Percentiles rank a stretch among this genome's conserved stretches.
These are phyloP conservation scores for Ammodytes marinus DNA, from an alignment of 2,113 vertebrate genomes.

Conservation along the genomic window DNA sequence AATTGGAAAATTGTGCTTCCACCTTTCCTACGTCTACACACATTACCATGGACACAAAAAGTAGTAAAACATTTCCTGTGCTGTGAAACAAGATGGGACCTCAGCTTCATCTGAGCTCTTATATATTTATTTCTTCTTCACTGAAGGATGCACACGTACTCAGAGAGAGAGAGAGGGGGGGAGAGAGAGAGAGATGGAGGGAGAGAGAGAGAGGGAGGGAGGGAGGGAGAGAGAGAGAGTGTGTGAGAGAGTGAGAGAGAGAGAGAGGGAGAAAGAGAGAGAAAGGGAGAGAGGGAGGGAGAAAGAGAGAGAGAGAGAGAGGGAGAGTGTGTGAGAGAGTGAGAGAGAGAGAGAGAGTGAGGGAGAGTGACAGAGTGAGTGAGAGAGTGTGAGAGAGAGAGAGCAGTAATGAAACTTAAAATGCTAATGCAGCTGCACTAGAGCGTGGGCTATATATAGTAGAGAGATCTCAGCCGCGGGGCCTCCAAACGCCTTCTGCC, in stretches of 20 bases:
- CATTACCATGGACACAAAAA: background rate
- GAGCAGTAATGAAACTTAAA: slow-evolving; percentile 63
- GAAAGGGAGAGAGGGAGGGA: too few species aligned
- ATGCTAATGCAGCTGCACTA: slow-evolving; percentile 71
- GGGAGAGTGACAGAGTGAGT: too few species aligned
- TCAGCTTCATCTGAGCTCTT: slow-evolving; percentile 2
- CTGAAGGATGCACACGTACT: slow-evolving; percentile 43
- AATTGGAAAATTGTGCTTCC: background rate
- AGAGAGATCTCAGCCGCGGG: slow-evolving; percentile 56
- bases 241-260: too few species aligned
- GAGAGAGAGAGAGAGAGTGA: too few species aligned
- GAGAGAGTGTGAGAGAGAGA: too few species aligned
- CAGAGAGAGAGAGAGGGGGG: background rate
- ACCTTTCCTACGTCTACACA: background rate
- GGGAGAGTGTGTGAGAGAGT: too few species aligned
- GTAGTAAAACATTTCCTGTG: slow-evolving; percentile 7
- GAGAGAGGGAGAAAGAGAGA: too few species aligned
- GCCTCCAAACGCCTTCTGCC: slow-evolving; percentile 50
- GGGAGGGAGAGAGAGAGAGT: too few species aligned
- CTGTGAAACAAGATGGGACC: background rate
- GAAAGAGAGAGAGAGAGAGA: too few species aligned
- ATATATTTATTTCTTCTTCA: slow-evolving; percentile 1
- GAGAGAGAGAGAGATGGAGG: too few species aligned
- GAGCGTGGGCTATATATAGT: slow-evolving; percentile 73
- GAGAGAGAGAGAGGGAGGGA: too few species aligned